Base-by-base conservation (phyloP, 2,888 invertebrate genomes). In the Hemicrepidius hirtus region DNA sequence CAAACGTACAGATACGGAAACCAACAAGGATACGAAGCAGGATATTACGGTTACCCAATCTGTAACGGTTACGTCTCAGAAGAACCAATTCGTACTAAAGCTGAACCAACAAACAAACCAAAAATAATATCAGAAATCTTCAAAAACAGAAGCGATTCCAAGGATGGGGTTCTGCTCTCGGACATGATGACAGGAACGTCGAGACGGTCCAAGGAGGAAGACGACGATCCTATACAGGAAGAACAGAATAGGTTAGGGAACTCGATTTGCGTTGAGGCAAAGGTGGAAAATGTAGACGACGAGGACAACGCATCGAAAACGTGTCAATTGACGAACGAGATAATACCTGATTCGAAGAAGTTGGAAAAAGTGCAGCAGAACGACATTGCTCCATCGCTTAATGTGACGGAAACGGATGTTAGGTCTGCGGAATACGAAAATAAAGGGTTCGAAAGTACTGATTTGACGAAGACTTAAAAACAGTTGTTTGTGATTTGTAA, bases 1-100 rank as follows among this genome's bases (percentile, higher is more conserved):
- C 92, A 92, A 12, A 93, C 92, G 73, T 93, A 95, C 84, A 90
- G 92, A 53, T 95, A 95, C 83, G 93, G 95, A 67, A 94, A 93
- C 83, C 95, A 95, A 85, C 88, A 91, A 78, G 91, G 93, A 24
- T 95, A 95, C 82, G 93, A 93, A 68, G 89, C 91, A 78, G 94
- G 94, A 41, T 91, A 91, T 70, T 92, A 92, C 72, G 93, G 92
- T 6, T 94, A 93, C 82, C 90, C 91, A 44, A 85, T 90, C 24
- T 92, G 92, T 80, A 87, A 88, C 55, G 91, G 91, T 12, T 91
- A 91, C 79, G 88, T 89, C 16, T 85, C 88, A 62, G 86, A 87
- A 72, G 81, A 74, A 50, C 59, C 70, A 0, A 87, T 87, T 75
- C 71, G 71, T 12, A 86, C 86, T 67, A 77, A 24, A 32, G 64